These are phyloP conservation scores for Dynastes maya DNA, from an alignment of 2,888 invertebrate genomes.

Conservation along the genomic window DNA sequence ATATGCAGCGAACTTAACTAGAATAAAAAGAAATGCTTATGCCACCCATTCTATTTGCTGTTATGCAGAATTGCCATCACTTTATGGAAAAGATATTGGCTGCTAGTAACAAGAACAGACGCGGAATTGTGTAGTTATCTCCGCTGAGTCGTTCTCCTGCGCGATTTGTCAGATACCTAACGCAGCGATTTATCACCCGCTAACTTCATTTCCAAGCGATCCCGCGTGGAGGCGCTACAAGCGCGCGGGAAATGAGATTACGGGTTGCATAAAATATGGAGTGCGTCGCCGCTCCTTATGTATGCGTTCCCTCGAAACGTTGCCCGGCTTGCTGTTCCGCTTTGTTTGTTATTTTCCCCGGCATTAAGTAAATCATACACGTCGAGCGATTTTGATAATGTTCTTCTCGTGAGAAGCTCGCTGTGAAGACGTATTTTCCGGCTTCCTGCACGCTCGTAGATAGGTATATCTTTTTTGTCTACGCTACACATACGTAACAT, in stretches of 20 bases:
- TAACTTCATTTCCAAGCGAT: conserved; percentile 1
- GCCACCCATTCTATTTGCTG: too few relatives aligned
- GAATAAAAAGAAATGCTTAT: too few relatives aligned
- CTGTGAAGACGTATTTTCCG: conserved; percentile 3
- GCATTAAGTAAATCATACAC: conserved; percentile 28
- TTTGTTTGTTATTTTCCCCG: conserved; percentile 16
- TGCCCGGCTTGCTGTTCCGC: neutral
- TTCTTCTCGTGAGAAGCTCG: conserved; percentile 9
- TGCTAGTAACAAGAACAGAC: too few relatives aligned
- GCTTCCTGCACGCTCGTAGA: neutral
- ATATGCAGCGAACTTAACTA: too few relatives aligned
- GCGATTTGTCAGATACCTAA: neutral
- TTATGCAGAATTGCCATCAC: too few relatives aligned
- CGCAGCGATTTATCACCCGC: conserved; percentile 4
- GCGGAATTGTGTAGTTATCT: neutral
- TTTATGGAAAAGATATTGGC: too few relatives aligned
- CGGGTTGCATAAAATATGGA: conserved; percentile 2
- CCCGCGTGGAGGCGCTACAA: neutral
- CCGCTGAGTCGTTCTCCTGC: neutral
- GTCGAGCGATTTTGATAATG: conserved; percentile 23
- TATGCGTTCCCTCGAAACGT: neutral
- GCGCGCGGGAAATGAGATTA: conserved; percentile 1
- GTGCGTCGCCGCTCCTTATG: neutral
- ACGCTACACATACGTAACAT: neutral
- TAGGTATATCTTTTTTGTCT: neutral